Evolutionary conservation across 2,888 invertebrate species (phyloP).

Genomic region (Ashinkailepas kermadecensis): DNA sequence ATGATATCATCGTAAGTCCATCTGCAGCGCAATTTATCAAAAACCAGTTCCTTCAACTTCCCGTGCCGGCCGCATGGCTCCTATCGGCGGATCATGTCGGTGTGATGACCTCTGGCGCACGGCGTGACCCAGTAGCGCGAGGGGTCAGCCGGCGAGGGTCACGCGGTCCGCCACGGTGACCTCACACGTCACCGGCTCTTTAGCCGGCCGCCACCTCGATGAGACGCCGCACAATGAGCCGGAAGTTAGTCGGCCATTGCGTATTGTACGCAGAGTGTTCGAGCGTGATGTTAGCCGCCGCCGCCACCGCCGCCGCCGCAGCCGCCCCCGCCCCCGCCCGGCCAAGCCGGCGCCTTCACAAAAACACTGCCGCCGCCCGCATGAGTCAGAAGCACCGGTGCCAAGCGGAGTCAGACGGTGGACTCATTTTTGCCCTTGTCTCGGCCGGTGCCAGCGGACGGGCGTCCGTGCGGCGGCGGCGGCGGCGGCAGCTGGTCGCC

Average conservation of each 20-base stretch:
- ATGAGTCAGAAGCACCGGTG: background rate
- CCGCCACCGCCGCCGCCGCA: background rate
- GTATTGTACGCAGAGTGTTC: background rate
- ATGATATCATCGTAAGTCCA: too few species aligned
- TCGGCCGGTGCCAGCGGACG: background rate
- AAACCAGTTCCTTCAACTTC: too few species aligned
- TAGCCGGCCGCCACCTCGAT: background rate
- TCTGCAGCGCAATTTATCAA: too few species aligned
- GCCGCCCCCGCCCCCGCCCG: background rate
- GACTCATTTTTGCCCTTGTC: background rate
- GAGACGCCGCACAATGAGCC: background rate
- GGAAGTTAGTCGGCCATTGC: slow-evolving; percentile 6
- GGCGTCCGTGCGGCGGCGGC: background rate
- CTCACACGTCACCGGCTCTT: background rate
- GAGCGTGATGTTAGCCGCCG: background rate
- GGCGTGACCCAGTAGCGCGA: too few species aligned
- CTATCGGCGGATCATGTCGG: too few species aligned
- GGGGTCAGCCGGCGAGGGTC: background rate
- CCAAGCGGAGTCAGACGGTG: background rate
- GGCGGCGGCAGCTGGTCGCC: too few species aligned
- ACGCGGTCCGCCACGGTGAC: background rate
- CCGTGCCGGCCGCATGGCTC: too few species aligned
- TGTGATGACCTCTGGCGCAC: too few species aligned
- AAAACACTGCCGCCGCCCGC: background rate
- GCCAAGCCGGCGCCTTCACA: background rate